phyloP scores from a whole-genome alignment of 1,140 invertebrate species.

The Drosophila lowei region DNA sequence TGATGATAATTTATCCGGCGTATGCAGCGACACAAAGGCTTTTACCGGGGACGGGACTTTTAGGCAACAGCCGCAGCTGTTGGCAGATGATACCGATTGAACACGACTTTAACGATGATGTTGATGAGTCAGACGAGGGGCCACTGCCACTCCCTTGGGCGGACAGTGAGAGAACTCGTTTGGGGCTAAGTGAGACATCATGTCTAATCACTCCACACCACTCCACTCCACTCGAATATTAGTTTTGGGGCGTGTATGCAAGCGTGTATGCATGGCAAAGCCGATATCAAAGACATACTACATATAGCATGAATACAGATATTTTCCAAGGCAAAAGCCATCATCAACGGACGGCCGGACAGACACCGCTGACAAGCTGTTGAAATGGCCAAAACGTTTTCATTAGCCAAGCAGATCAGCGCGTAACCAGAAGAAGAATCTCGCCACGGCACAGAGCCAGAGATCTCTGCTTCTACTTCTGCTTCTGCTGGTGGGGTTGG shows the following conservation, averaged over 20 bases:
- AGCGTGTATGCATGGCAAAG: slow-evolving; percentile 44
- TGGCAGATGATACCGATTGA: slow-evolving; percentile 11
- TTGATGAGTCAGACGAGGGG: slow-evolving; percentile 26
- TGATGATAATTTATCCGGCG: slow-evolving; percentile 29
- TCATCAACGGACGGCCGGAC: slow-evolving; percentile 24
- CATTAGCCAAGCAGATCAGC: slow-evolving; percentile 45
- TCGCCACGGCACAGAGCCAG: not conserved
- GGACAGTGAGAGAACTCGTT: slow-evolving; percentile 16
- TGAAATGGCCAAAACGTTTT: slow-evolving; percentile 74
- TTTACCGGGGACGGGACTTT: slow-evolving; percentile 44
- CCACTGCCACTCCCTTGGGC: slow-evolving; percentile 34
- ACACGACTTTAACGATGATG: slow-evolving; percentile 6
- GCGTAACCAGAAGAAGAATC: slow-evolving; percentile 31
- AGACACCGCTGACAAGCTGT: slow-evolving; percentile 54
- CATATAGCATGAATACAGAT: slow-evolving; percentile 10
- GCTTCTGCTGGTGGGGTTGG: too few species aligned
- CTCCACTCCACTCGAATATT: slow-evolving; percentile 20
- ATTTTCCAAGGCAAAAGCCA: slow-evolving; percentile 56
- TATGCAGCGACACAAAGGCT: slow-evolving; percentile 23
- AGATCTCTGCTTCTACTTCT: too few species aligned
- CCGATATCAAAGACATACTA: slow-evolving; percentile 21
- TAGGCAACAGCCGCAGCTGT: not conserved
- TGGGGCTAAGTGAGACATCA: slow-evolving; percentile 42
- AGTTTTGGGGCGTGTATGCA: slow-evolving; percentile 10
- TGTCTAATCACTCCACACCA: slow-evolving; percentile 10